Evolutionary conservation across 2,113 vertebrate genomes (phyloP).

Genomic region (Tylochromis polylepis): DNA sequence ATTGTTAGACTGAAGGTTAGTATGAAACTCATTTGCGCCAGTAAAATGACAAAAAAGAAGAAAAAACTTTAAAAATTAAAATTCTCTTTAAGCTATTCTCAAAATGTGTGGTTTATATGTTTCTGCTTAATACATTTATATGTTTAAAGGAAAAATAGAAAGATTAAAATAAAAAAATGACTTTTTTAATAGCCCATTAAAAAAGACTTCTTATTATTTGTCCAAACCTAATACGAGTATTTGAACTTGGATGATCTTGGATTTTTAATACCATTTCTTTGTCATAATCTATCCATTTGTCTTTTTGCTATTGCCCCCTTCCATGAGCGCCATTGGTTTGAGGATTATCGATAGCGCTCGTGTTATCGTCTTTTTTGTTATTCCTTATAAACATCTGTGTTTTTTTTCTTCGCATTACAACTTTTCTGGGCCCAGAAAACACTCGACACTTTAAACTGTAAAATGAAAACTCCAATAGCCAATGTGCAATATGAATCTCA

Average conservation of each 20-base stretch:
- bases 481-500: neutral
- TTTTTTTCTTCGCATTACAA: neutral
- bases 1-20: neutral
- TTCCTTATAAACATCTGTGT: neutral
- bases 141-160: neutral
- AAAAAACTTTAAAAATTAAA: neutral
- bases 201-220: neutral
- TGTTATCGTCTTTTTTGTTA: neutral
- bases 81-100: neutral
- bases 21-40: neutral
- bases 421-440: neutral
- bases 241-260: neutral
- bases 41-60: neutral
- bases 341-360: neutral
- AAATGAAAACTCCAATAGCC: neutral
- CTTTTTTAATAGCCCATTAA: neutral
- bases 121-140: neutral
- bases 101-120: neutral
- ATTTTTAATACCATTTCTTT: neutral
- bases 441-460: neutral
- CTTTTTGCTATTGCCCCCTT: neutral
- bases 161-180: neutral
- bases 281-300: neutral
- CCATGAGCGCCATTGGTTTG: neutral
- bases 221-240: neutral